These are phyloP conservation scores for Peucedramus taeniatus DNA, from an alignment of 2,113 vertebrate genomes.

Conservation along the genomic window DNA sequence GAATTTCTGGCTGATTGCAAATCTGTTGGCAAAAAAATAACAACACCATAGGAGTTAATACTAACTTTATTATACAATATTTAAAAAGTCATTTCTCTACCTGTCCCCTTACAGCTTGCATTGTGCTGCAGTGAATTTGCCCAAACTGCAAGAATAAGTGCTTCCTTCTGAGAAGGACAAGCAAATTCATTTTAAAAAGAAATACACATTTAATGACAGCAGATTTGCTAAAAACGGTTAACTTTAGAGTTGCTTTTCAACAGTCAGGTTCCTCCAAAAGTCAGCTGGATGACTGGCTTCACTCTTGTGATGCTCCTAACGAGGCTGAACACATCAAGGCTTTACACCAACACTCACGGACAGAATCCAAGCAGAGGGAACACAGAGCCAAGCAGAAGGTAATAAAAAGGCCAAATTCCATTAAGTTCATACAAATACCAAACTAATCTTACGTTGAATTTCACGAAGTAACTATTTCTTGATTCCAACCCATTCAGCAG, in stretches of 20 bases:
- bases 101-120: slow-evolving; percentile 23
- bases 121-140: slow-evolving; percentile 14
- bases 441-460: not conserved
- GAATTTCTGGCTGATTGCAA: not conserved
- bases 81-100: slow-evolving; percentile 25
- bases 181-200: not conserved
- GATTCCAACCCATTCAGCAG: not conserved
- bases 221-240: not conserved
- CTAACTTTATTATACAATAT: slow-evolving; percentile 57
- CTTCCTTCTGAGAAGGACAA: not conserved
- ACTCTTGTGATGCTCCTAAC: not conserved
- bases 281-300: not conserved
- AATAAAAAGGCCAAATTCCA: slow-evolving; percentile 18
- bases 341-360: not conserved
- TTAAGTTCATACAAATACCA: not conserved
- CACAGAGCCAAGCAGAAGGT: slow-evolving; percentile 42
- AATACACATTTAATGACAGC: slow-evolving; percentile 1
- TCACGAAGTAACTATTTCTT: not conserved
- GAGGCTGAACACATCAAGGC: not conserved
- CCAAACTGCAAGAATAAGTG: slow-evolving; percentile 2
- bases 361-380: not conserved
- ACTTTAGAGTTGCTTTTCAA: not conserved
- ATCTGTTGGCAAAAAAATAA: not conserved
- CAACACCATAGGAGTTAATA: not conserved
- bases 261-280: not conserved